Conservation (phyloP, 2,113 vertebrate genomes). For the Tetrao urogallus region DNA sequence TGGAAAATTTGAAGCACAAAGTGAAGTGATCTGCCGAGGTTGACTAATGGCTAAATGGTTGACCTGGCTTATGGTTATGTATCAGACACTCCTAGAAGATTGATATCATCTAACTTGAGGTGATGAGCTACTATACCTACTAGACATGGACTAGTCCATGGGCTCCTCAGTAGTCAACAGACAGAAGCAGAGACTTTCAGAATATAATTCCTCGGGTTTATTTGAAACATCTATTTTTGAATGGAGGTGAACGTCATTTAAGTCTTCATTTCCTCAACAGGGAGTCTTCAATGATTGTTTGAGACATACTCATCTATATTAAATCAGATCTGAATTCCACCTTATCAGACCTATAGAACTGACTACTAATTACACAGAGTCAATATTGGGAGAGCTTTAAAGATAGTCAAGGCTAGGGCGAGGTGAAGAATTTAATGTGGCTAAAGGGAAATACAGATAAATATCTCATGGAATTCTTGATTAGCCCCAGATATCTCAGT, state of each 20-base stretch:
- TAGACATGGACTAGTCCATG: not conserved
- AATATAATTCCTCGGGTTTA: not conserved
- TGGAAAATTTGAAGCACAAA: not conserved
- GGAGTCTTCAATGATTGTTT: not conserved
- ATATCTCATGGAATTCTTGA: conserved; percentile 9
- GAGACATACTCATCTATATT: not conserved
- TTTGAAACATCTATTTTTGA: not conserved
- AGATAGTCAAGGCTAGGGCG: not conserved
- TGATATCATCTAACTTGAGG: not conserved
- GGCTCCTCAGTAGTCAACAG: not conserved
- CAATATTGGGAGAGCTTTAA: not conserved
- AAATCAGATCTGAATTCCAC: not conserved
- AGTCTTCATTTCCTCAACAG: conserved; percentile 14
- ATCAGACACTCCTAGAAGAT: not conserved
- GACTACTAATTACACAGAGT: not conserved
- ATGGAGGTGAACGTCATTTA: not conserved
- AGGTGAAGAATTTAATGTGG: not conserved
- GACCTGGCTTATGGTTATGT: not conserved
- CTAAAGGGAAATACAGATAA: not conserved
- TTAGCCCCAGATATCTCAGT: conserved; percentile 12
- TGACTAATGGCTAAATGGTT: not conserved
- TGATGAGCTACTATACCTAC: not conserved
- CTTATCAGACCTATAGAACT: conserved; percentile 7
- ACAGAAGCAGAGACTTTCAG: not conserved
- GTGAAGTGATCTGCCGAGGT: not conserved